Base-by-base conservation (phyloP, 2,113 vertebrate genomes). In the Danionella cerebrum region DNA sequence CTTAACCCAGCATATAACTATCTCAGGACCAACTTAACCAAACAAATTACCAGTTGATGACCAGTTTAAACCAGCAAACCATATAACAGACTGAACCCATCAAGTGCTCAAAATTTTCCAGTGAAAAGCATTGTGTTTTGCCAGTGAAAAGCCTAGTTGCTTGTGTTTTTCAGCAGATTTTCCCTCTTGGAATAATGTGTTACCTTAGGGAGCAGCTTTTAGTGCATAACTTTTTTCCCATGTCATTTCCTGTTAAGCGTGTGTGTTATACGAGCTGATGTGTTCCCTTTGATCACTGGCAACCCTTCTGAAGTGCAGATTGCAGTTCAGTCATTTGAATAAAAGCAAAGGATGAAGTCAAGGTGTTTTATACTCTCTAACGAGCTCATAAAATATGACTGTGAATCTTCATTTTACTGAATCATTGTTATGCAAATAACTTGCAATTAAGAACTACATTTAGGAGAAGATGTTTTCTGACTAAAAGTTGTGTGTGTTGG, bases 211-310 rank as follows among this genome's bases (percentile, higher is more conserved):
- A 54, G 1, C 38, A 54, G 38, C 4, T 38, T 35, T 36, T 62
- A 45, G 8, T 27, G 8, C 33, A 5, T 31, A 22, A 39, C 21
- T 35, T 36, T 18, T 31, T 67, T 31, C 18, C 22, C 31, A 8
- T 67, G 41, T 62, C 47, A 54, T 67, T 67, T 72, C 31, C 55
- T 67, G 11, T 25, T 36, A 55, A 59, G 31, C 14, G 18, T 50
- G 57, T 19, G 22, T 7, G 5, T 4, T 44, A 21, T 57, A 38
- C 18, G 35, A 29, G 16, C 63, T 14, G 38, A 31, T 39, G 44
- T 12, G 7, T 66, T 66, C 35, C 7, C 53, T 66, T 44, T 66
- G 63, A 67, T 53, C 54, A 53, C 11, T 12, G 5, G 24, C 29
- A 25, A 4, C 31, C 36, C 35, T 47, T 51, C 21, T 41, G 47